Percentiles rank a stretch among this genome's conserved stretches.
Evolutionary conservation across 2,888 invertebrate species (phyloP).

Genomic region (Macrophya alboannulata): DNA sequence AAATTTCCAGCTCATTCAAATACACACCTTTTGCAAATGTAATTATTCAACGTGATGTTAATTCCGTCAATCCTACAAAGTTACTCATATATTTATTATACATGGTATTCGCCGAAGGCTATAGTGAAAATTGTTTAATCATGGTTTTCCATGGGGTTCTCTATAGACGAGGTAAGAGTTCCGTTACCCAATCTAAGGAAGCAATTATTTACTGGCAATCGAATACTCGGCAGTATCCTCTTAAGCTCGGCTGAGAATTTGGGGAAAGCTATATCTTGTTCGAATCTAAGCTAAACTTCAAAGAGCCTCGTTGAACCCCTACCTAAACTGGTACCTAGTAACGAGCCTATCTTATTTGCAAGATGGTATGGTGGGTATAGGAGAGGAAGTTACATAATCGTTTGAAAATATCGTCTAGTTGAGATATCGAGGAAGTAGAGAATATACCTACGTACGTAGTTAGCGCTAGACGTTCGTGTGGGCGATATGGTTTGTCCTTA

Average conservation of each 20-base stretch:
- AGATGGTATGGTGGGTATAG: background rate
- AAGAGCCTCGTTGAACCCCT: conserved; percentile 41
- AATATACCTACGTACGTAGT: background rate
- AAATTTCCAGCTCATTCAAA: background rate
- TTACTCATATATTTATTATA: background rate
- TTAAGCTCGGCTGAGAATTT: conserved; percentile 38
- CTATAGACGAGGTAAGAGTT: background rate
- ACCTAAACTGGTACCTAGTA: background rate
- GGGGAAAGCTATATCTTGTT: conserved; percentile 34
- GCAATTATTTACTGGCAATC: conserved; percentile 44
- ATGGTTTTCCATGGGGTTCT: background rate
- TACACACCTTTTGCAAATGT: background rate
- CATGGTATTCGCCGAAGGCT: background rate
- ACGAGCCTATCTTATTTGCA: conserved; percentile 37
- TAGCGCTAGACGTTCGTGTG: conserved; percentile 8
- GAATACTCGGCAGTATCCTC: conserved; percentile 32
- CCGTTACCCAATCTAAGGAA: conserved; percentile 6
- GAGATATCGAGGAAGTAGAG: conserved; percentile 20
- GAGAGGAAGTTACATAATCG: conserved; percentile 38
- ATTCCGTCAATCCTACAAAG: background rate
- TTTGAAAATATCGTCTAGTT: conserved; percentile 39
- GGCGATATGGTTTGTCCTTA: conserved; percentile 47
- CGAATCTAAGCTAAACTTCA: conserved; percentile 49
- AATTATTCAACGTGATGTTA: background rate
- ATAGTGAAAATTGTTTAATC: background rate